Conservation (phyloP, 2,888 invertebrate species). For the Harpalus rufipes region DNA sequence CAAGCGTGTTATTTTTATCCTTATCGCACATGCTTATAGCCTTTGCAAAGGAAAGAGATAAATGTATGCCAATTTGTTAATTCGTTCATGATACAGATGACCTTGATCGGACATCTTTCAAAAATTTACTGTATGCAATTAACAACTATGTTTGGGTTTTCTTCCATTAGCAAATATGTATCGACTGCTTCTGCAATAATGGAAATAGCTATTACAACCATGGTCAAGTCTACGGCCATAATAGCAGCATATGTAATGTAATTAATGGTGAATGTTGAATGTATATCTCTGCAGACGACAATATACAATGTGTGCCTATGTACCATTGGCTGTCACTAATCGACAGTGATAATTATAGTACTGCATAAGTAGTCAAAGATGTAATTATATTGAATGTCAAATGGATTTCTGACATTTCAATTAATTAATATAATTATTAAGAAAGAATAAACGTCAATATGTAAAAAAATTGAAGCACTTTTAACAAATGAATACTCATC, state of each 20-base stretch:
- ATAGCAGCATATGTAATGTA: slow-evolving; percentile 2
- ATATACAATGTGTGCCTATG: background rate
- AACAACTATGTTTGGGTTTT: too few species aligned
- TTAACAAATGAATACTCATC: background rate
- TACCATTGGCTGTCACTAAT: background rate
- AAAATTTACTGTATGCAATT: too few species aligned
- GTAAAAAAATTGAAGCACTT: background rate
- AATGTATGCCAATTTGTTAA: too few species aligned
- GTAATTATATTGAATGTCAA: background rate
- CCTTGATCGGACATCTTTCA: too few species aligned
- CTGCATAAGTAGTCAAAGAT: background rate
- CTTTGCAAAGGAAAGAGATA: too few species aligned
- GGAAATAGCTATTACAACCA: background rate
- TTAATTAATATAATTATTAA: background rate
- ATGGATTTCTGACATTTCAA: background rate
- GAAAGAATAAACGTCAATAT: background rate
- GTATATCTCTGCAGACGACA: slow-evolving; percentile 5
- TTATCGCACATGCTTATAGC: too few species aligned
- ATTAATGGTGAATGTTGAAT: slow-evolving; percentile 6
- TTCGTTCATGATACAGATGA: too few species aligned
- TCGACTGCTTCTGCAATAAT: background rate
- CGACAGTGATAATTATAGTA: background rate
- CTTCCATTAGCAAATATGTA: background rate
- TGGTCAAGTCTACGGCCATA: background rate
- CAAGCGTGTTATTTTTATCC: too few species aligned